These are phyloP conservation scores for Ichneumoninae sp. DNA, from an alignment of 2,888 invertebrate species.

Conservation along the genomic window DNA sequence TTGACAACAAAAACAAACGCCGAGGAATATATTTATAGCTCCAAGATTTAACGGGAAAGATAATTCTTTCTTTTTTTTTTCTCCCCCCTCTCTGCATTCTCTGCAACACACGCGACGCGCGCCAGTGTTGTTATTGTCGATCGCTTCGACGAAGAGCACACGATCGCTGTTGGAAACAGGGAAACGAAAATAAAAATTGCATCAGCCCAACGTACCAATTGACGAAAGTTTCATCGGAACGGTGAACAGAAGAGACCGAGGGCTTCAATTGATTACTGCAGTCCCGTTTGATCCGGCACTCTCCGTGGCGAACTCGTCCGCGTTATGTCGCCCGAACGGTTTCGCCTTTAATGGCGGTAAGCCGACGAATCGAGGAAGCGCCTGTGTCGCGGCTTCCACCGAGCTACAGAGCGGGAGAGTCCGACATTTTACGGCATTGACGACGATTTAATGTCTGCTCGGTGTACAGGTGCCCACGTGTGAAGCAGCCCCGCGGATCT, in stretches of 20 bases:
- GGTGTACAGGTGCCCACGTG: slow-evolving; percentile 76
- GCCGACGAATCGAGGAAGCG: slow-evolving; percentile 31
- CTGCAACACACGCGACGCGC: not conserved
- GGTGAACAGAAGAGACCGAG: not conserved
- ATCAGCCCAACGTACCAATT: not conserved
- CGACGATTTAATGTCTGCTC: slow-evolving; percentile 55
- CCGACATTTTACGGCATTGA: slow-evolving; percentile 68
- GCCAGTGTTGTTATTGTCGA: not conserved
- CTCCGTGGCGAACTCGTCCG: slow-evolving; percentile 32
- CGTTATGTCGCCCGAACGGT: slow-evolving; percentile 55
- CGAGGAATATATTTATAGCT: not conserved
- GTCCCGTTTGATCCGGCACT: not conserved
- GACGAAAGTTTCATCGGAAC: not conserved
- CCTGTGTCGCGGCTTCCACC: slow-evolving; percentile 26
- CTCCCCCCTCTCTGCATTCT: not conserved
- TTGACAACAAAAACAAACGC: slow-evolving; percentile 63
- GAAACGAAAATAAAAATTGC: not conserved
- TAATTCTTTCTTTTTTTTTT: slow-evolving; percentile 37
- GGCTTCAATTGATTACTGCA: not conserved
- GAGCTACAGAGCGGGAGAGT: slow-evolving; percentile 67
- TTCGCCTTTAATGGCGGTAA: slow-evolving; percentile 57
- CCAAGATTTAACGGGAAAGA: slow-evolving; percentile 25
- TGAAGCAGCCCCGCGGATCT: slow-evolving; percentile 56
- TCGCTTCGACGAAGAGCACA: too few species aligned
- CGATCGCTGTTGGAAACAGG: not conserved